A percentile compares a stretch with the other conserved stretches of the same genome.
phyloP scores from a whole-genome alignment of 2,888 invertebrate genomes.

The Coleophora flavipennella region DNA sequence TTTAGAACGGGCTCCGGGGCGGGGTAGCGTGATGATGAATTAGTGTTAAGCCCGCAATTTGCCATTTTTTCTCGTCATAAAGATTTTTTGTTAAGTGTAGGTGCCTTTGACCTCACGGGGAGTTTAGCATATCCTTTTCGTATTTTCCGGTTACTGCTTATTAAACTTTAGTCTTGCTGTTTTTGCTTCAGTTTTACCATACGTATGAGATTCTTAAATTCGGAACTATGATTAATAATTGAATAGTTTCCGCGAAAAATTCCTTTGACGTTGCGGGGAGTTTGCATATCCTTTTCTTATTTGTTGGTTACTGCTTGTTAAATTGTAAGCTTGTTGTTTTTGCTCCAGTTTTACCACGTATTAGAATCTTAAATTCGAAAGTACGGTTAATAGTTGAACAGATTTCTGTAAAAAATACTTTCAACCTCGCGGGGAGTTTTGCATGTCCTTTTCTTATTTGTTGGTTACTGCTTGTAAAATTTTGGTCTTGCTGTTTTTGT shows the following conservation, averaged over 20 bases:
- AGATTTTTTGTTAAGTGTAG: constrained; percentile 30
- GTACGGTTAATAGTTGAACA: too few relatives aligned
- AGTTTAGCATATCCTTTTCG: constrained; percentile 3
- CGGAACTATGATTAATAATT: too few relatives aligned
- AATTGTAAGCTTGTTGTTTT: not conserved
- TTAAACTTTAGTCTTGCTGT: not conserved
- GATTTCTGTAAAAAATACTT: too few relatives aligned
- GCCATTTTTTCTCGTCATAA: constrained; percentile 33
- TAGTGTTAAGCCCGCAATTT: constrained; percentile 50
- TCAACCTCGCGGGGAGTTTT: constrained; percentile 21
- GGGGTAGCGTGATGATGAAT: constrained; percentile 44
- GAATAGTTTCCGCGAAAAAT: too few relatives aligned
- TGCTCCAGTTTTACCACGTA: too few relatives aligned
- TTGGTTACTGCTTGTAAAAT: constrained; percentile 1
- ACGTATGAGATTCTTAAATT: too few relatives aligned
- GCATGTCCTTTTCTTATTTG: constrained; percentile 4
- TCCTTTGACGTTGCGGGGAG: constrained; percentile 23
- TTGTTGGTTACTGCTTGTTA: constrained; percentile 1
- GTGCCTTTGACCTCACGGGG: constrained; percentile 27
- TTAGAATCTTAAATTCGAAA: too few relatives aligned
- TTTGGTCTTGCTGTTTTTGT: not conserved
- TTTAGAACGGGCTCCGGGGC: constrained; percentile 35
- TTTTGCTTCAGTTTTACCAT: too few relatives aligned
- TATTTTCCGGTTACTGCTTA: constrained; percentile 2
- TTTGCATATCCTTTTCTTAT: constrained; percentile 5